phyloP scores from a whole-genome alignment of 2,888 invertebrate genomes.

The Amiota mariae region DNA sequence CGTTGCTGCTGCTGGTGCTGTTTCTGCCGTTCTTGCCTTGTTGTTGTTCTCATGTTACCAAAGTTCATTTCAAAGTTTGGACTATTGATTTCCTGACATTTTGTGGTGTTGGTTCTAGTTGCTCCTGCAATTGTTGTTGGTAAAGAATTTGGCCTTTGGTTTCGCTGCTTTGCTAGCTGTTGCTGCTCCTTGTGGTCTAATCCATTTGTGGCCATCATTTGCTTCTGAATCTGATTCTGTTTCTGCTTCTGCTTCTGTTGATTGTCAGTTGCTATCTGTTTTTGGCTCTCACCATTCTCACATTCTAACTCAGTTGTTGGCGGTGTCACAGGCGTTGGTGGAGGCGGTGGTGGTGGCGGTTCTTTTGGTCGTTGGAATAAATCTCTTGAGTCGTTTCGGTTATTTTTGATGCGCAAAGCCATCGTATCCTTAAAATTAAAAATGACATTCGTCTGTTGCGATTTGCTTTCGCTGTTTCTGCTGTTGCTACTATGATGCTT shows the following conservation, averaged over 20 bases:
- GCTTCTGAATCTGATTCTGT: conserved; percentile 26
- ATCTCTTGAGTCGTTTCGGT: conserved; percentile 78
- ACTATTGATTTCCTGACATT: conserved; percentile 46
- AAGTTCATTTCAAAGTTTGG: conserved; percentile 20
- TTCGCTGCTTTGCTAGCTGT: conserved; percentile 43
- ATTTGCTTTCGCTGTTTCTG: conserved; percentile 31
- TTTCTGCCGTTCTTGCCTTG: conserved; percentile 5
- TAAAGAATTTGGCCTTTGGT: conserved; percentile 75
- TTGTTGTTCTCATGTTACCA: conserved; percentile 5
- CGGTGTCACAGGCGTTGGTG: conserved; percentile 66
- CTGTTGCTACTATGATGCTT: conserved; percentile 33
- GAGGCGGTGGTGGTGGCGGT: conserved; percentile 75
- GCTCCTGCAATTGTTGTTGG: conserved; percentile 23
- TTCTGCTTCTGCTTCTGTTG: conserved; percentile 24
- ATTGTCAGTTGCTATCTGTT: not conserved
- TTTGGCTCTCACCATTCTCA: conserved; percentile 32
- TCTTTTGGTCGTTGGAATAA: conserved; percentile 76
- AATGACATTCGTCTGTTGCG: conserved; percentile 61
- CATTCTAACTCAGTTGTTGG: conserved; percentile 31
- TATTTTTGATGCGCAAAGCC: conserved; percentile 81
- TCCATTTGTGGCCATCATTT: conserved; percentile 50
- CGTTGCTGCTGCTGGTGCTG: conserved; percentile 49
- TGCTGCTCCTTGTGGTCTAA: conserved; percentile 50
- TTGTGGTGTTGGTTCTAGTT: conserved; percentile 34
- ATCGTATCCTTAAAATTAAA: conserved; percentile 82